Conservation (phyloP, 2,113 vertebrate genomes). For the Halcyon senegalensis region DNA sequence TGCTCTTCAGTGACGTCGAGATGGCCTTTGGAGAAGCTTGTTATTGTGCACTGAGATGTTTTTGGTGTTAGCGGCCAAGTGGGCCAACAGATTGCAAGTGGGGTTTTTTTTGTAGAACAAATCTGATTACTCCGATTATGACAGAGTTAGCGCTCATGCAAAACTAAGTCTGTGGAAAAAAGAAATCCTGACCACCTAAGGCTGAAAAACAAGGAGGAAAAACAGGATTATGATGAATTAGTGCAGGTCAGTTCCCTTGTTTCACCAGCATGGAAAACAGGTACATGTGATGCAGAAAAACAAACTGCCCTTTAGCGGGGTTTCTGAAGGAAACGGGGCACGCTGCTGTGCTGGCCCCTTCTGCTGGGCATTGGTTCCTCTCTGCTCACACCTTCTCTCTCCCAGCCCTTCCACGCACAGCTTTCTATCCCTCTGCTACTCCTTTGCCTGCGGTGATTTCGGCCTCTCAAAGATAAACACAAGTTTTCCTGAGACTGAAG, state of each 20-base stretch:
- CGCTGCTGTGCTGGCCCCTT: accelerated
- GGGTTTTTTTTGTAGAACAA: not conserved
- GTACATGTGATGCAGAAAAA: not conserved
- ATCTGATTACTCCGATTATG: conserved; percentile 58
- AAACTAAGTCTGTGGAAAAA: not conserved
- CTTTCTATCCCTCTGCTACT: accelerated
- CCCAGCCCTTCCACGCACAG: not conserved
- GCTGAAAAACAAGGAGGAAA: conserved; percentile 28
- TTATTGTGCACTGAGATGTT: not conserved
- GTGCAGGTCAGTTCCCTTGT: conserved; percentile 32
- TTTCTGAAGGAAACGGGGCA: accelerated
- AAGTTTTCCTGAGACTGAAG: not conserved
- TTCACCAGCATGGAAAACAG: not conserved
- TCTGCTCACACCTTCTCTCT: accelerated
- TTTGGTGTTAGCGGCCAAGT: not conserved
- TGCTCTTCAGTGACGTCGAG: not conserved
- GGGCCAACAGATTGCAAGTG: not conserved
- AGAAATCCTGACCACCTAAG: conserved; percentile 11
- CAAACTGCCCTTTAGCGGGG: not conserved
- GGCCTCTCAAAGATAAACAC: not conserved
- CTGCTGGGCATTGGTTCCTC: accelerated
- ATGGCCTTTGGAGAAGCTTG: not conserved
- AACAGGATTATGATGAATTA: conserved; percentile 60
- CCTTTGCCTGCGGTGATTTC: accelerated
- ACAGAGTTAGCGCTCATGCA: not conserved